Evolutionary conservation across 2,113 vertebrate species (phyloP).

Genomic region (Amblyopsis rosae): DNA sequence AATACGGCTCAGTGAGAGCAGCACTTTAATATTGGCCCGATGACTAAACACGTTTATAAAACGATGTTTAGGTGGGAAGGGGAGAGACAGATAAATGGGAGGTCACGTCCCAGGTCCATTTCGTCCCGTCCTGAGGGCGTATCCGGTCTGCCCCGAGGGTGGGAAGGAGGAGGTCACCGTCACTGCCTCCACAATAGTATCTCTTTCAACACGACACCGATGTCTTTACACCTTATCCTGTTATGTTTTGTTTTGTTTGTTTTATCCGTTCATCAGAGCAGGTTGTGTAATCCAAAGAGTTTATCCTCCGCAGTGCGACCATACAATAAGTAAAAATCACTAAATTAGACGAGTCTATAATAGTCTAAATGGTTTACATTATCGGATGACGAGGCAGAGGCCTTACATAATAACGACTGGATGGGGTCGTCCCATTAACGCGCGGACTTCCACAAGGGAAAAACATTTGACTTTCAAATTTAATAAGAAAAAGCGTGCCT

Average conservation of each 20-base stretch:
- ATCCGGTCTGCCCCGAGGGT: conserved; percentile 88
- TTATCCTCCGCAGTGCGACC: neutral
- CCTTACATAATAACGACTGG: conserved; percentile 9
- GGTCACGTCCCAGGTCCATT: conserved; percentile 43
- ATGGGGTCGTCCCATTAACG: conserved; percentile 19
- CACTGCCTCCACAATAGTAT: conserved; percentile 61
- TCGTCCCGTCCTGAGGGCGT: conserved; percentile 92
- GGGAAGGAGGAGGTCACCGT: conserved; percentile 84
- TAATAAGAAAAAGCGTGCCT: conserved; percentile 92
- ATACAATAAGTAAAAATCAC: neutral
- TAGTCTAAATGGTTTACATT: neutral
- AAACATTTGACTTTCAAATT: conserved; percentile 98
- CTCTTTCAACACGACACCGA: conserved; percentile 62
- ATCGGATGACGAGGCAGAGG: conserved; percentile 10
- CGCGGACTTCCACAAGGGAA: conserved; percentile 85
- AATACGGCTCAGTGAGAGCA: too few relatives aligned
- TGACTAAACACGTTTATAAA: neutral
- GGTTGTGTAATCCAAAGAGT: neutral
- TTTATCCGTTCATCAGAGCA: conserved; percentile 16
- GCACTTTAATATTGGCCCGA: too few relatives aligned
- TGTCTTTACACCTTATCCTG: conserved; percentile 34
- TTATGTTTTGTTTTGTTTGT: neutral
- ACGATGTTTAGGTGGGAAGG: neutral
- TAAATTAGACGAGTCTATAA: neutral
- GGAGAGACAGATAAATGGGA: conserved; percentile 49